Base-by-base conservation (phyloP, 2,113 vertebrate species). In the Maccullochella peelii region DNA sequence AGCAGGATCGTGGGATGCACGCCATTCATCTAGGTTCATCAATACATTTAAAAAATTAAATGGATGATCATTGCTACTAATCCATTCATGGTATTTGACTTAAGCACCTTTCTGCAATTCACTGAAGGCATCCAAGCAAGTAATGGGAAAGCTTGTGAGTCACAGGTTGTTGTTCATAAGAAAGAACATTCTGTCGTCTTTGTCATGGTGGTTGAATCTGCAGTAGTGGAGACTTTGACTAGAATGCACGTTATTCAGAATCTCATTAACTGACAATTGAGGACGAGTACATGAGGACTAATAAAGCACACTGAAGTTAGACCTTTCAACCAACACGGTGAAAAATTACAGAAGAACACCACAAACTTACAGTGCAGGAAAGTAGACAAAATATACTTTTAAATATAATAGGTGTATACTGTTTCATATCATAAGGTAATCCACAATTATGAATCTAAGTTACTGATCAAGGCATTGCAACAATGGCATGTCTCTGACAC, bases 101-200 rank as follows among this genome's bases (percentile, higher is more conserved):
- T 73, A 61, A 77, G 54, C 61, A 77, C 73, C 66, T 81, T 81
- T 69, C 62, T 78, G 69, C 14, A 30, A 81, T 77, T 81, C 73
- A 62, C 18, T 15, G 61, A 50, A 76, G 44, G 50, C 76, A 71
- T 54, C 50, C 57, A 71, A 67, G 80, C 71, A 83, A 70, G 44
- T 59, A 80, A 83, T 79, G 52, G 71, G 79, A 50, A n/a, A 47
- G 55, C 68, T 27, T 40, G 62, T 38, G 55, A 66, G 63, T 75
- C 70, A 71, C 75, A 71, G 68, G 54, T 78, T 78, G 40, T 47
- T 70, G 63, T 40, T 70, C 33, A 71, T 66, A 57, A 63, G 38
- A 76, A 61, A 33, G 70, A 68, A 55, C 73, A 69, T 36, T 54
- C 18, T 33, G 33, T 36, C 38, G 3, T 70, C 57, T 80, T 69